A percentile compares a stretch with the other conserved stretches of the same genome.
phyloP scores from a whole-genome alignment of 2,797 vertebrate species.

The Gymnopithys bicolor region DNA sequence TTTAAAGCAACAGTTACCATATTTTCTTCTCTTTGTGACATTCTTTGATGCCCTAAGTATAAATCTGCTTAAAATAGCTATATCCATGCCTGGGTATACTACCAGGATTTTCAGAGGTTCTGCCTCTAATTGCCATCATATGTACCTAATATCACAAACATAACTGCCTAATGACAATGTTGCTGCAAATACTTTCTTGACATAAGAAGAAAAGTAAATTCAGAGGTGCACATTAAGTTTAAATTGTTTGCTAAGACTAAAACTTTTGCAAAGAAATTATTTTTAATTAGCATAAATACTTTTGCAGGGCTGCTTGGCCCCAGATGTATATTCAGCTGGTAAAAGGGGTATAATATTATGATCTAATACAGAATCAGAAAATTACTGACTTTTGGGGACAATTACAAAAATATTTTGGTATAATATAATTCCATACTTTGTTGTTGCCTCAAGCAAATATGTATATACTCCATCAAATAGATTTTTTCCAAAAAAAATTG shows the following conservation, averaged over 20 bases:
- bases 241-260: constrained; percentile 45
- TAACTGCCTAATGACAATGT: constrained; percentile 67
- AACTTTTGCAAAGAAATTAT: constrained; percentile 41
- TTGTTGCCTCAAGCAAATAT: neutral
- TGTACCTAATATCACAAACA: constrained; percentile 76
- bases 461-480: neutral
- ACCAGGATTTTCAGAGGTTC: constrained; percentile 71
- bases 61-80: constrained; percentile 82
- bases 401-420: neutral
- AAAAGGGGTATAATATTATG: neutral
- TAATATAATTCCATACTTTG: neutral
- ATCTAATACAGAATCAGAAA: neutral
- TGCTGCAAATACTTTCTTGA: constrained; percentile 65
- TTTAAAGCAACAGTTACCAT: constrained; percentile 86
- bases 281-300: constrained; percentile 63
- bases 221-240: constrained; percentile 26
- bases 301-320: neutral
- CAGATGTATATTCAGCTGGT: neutral
- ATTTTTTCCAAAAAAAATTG: neutral
- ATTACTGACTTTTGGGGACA: neutral
- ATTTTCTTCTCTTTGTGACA: constrained; percentile 78
- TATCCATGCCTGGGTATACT: constrained; percentile 64
- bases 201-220: constrained; percentile 62
- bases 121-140: constrained; percentile 80
- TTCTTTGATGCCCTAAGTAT: constrained; percentile 80